Conservation (phyloP, 2,888 invertebrate species). For the Mesorhabditis spiculigera region DNA sequence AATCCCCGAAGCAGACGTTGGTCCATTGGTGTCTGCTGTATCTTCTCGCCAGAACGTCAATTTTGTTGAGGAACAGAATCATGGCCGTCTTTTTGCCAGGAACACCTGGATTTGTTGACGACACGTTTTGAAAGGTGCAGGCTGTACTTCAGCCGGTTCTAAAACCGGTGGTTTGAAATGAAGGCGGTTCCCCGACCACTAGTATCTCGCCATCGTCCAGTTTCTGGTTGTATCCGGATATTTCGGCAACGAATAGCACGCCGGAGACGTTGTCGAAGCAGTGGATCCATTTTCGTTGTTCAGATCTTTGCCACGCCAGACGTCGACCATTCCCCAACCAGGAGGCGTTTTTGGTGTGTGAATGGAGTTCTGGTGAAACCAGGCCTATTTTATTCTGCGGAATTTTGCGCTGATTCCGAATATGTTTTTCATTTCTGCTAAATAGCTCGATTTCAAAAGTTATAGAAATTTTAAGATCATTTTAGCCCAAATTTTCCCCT, state of each 20-base stretch:
- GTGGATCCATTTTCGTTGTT: constrained; percentile 99
- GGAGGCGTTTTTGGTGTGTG: no score
- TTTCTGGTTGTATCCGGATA: constrained; percentile 50
- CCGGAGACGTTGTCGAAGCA: constrained; percentile 99
- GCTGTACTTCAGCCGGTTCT: constrained; percentile 58
- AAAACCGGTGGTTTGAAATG: constrained; percentile 19
- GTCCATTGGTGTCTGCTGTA: constrained; percentile 42
- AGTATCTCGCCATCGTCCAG: constrained; percentile 33
- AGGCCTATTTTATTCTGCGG: no score
- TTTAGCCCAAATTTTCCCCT: no score
- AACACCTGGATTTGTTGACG: constrained; percentile 59
- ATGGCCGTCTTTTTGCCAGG: constrained; percentile 60
- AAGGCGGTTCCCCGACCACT: constrained; percentile 13
- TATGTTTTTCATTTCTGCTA: no score
- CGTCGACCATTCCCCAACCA: constrained; percentile 99
- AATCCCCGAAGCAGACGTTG: constrained; percentile 58
- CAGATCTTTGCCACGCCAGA: constrained; percentile 98
- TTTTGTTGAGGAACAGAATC: constrained; percentile 58
- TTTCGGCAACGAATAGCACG: constrained; percentile 55
- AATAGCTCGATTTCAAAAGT: no score
- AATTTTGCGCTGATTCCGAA: no score
- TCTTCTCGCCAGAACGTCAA: constrained; percentile 58
- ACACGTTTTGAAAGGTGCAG: constrained; percentile 57
- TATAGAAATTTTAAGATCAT: no score
- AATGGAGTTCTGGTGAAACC: no score